Base-by-base conservation (phyloP, 2,797 vertebrate genomes). In the Chaetodon trifasciatus region DNA sequence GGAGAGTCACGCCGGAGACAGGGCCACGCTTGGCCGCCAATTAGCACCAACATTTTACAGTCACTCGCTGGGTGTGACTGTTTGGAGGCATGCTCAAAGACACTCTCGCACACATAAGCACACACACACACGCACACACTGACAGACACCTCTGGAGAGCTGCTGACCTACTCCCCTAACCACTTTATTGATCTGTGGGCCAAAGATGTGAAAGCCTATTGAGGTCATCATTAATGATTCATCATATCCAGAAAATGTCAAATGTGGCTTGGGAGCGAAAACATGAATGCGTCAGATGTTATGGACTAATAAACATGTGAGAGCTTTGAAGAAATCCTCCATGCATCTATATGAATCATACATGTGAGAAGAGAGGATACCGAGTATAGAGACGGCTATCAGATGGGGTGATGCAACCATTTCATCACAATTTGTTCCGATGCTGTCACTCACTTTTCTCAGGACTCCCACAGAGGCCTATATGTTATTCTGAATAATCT, bases 161-260 rank as follows among this genome's bases (percentile, higher is more conserved):
- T 66, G 74, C 93, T 96, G 95, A 96, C 96, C 95, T 95, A 96
- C 95, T 95, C 95, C 93, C 93, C 91, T 94, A 94, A 94, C 92
- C 93, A 95, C 92, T 89, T 94, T 96, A 96, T 96, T 96, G 96
- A 96, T 96, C 95, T 95, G 93, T 81, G 90, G 92, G 94, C 93
- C 92, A 93, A 90, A 95, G 95, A 96, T 95, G 95, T 95, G 92
- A 95, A 94, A 95, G 94, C 94, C 94, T 96, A 96, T 96, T 95
- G 95, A 96, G 94, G 96, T 95, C 94, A 91, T 95, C 95, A 95
- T 96, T 95, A 95, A 96, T 95, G 94, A 95, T 96, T 95, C 95
- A 96, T 95, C 92, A 93, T 93, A 91, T 95, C 92, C 88, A 94
- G 94, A 95, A 96, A 96, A 96, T 96, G 93, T 95, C 95, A 95